Conservation (phyloP, 2,797 vertebrate genomes). For the Erpetoichthys calabaricus region DNA sequence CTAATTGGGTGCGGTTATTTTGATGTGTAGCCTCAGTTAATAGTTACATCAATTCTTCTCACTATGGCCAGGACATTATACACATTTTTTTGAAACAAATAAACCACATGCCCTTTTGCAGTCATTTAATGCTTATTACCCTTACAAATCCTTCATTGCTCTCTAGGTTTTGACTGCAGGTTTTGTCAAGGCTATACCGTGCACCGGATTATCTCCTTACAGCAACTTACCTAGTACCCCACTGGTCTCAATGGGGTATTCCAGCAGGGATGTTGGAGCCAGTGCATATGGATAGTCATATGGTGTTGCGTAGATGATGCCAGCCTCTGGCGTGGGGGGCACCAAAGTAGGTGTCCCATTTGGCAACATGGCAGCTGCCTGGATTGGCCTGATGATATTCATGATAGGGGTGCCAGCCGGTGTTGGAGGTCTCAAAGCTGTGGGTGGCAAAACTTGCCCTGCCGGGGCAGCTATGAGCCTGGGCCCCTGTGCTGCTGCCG, state of each 20-base stretch:
- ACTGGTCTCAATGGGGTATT: conserved; percentile 67
- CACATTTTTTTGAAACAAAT: no score
- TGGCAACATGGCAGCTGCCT: conserved; percentile 60
- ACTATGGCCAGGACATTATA: no score
- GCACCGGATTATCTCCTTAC: conserved; percentile 10
- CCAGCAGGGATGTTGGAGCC: conserved; percentile 66
- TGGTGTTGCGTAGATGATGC: conserved; percentile 65
- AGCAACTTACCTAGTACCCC: conserved; percentile 69
- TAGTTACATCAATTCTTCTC: no score
- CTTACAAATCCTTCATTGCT: no score
- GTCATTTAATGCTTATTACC: no score
- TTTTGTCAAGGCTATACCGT: no score
- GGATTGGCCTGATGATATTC: conserved; percentile 62
- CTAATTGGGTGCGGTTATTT: no score
- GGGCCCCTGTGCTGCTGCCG: conserved; percentile 56
- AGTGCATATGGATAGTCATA: conserved; percentile 67
- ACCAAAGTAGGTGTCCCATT: conserved; percentile 62
- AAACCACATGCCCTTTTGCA: no score
- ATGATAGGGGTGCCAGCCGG: conserved; percentile 53
- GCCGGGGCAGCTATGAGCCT: conserved; percentile 52
- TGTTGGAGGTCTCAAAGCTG: conserved; percentile 45
- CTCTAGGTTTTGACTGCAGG: no score
- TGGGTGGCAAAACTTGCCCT: conserved; percentile 52
- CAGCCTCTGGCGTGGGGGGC: conserved; percentile 52
- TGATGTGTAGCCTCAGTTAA: no score